These are phyloP conservation scores for Tyrannus savana DNA, from an alignment of 2,113 vertebrate species.

Conservation along the genomic window DNA sequence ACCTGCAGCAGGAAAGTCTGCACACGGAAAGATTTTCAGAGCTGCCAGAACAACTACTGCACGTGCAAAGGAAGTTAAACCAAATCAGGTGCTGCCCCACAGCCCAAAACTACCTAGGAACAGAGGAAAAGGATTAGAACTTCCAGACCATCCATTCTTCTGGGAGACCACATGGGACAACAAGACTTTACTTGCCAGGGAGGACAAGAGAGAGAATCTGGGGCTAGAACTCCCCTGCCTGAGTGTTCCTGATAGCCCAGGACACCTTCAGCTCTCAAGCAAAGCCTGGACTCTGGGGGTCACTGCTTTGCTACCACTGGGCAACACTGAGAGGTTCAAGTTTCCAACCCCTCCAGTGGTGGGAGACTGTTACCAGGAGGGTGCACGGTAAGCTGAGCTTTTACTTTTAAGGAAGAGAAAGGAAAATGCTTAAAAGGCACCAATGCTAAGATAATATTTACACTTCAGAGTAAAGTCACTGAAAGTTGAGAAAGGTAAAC, in stretches of 20 bases:
- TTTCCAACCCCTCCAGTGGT: fast-evolving
- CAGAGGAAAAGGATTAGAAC: not conserved
- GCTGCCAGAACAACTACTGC: not conserved
- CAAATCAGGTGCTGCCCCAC: not conserved
- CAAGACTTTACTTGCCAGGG: not conserved
- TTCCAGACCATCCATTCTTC: not conserved
- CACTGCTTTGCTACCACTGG: not conserved
- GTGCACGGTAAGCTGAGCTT: not conserved
- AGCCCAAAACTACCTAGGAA: not conserved
- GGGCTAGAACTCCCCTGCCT: not conserved
- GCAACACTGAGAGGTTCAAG: not conserved
- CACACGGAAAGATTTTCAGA: fast-evolving
- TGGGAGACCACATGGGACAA: not conserved
- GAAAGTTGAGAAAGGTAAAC: constrained; percentile 46
- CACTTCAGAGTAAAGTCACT: constrained; percentile 15
- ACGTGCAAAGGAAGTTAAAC: not conserved
- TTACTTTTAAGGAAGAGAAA: not conserved
- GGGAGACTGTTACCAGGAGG: not conserved
- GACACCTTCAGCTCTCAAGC: not conserved
- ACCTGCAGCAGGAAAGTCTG: not conserved
- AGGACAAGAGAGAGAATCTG: not conserved
- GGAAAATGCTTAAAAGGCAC: constrained; percentile 10
- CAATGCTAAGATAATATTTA: constrained; percentile 37
- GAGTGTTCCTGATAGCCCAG: fast-evolving
- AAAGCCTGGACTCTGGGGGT: not conserved